Evolutionary conservation across 2,888 invertebrate genomes (phyloP), one percentile per base, ranked within the genome.

Genomic region (Noctuana brunneofusca): DNA sequence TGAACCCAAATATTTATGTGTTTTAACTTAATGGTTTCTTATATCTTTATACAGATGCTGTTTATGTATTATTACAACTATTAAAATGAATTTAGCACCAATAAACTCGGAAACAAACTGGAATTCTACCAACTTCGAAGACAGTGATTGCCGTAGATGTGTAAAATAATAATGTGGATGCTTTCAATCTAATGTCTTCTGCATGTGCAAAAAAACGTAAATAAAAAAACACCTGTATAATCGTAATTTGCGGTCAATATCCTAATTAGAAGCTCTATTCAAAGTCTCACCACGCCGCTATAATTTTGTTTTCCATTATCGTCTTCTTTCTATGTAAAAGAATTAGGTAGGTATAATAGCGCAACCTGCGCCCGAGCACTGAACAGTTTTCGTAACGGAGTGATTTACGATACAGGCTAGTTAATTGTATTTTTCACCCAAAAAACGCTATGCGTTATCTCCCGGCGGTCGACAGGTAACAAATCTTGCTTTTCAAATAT

Each of bases 401-500:
- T 90, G 87, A 90, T 89, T 88, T 87, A 89, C 79, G 71, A 60
- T 67, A 75, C 73, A 76, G 77, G 82, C 85, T 89, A 89, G 88
- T 89, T 90, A 89, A 90, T 90, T 90, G 88, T 90, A 86, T 89
- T 89, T 87, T 87, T 84, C 83, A 80, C 76, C 82, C 81, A 87
- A 89, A 89, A 89, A 89, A 88, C 79, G 74, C 71, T 71, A 78
- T 78, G 86, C 79, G 86, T 88, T 88, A 89, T 89, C 89, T 89
- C 77, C 75, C 75, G 78, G 75, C 85, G 87, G 86, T 80, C 83
- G 89, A 89, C 91, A 91, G 91, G 91, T 89, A 90, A 89, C 88
- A 91, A 90, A 89, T 90, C 91, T 89, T 86, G 83, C 85, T 88
- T 90, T 89, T 89, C 88, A 88, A 89, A 90, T 89, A 91, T 86